Conservation (phyloP, 92 coral and sea anemone genomes). For the Zoanthus solanderi region DNA sequence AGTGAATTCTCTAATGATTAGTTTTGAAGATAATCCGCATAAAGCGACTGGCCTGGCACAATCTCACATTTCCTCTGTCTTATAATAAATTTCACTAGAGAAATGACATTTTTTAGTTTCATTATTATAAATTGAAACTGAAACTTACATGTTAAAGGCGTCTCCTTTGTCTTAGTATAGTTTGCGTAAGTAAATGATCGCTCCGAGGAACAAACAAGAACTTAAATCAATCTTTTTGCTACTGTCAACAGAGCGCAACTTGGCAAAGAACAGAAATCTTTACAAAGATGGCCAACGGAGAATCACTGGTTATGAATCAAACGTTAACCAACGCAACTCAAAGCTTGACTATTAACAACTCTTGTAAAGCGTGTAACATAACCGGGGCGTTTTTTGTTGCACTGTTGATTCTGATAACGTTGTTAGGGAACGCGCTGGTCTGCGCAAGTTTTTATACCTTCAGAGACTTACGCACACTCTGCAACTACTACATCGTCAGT, state of each 20-base stretch:
- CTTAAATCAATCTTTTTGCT: slow-evolving; percentile 7
- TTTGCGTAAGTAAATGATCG: slow-evolving; percentile 25
- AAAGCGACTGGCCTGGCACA: neutral
- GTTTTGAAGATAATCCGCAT: neutral
- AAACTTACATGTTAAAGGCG: no score
- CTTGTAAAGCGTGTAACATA: slow-evolving; percentile 61
- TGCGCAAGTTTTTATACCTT: slow-evolving; percentile 89
- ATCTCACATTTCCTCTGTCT: neutral
- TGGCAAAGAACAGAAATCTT: neutral
- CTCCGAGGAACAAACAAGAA: slow-evolving; percentile 1
- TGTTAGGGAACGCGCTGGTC: slow-evolving; percentile 87
- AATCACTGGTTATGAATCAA: no score
- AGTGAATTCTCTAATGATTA: neutral
- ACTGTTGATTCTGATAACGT: slow-evolving; percentile 72
- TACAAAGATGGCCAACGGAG: neutral
- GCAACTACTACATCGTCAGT: slow-evolving; percentile 91
- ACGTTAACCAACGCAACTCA: slow-evolving; percentile 19
- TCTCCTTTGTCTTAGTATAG: neutral
- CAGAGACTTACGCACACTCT: slow-evolving; percentile 87
- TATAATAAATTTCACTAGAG: neutral
- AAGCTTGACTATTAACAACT: neutral
- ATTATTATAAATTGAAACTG: no score
- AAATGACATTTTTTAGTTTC: no score
- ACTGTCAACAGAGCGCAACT: slow-evolving; percentile 26
- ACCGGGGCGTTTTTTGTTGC: slow-evolving; percentile 78